Evolutionary conservation across 2,888 invertebrate genomes (phyloP).

Genomic region (Erpobdella octoculata): DNA sequence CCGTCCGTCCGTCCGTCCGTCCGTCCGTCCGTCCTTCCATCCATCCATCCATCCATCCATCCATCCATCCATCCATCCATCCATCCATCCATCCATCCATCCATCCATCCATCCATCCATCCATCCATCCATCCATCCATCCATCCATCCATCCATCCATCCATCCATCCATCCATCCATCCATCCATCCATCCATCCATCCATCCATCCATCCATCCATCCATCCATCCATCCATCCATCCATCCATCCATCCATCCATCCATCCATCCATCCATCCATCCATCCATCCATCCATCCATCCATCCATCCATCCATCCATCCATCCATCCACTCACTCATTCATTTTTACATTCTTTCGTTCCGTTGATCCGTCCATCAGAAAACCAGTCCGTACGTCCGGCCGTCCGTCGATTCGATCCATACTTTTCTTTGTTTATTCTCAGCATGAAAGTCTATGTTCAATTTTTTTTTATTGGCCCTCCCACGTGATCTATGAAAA

Average conservation of each 20-base stretch:
- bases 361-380: background rate
- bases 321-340: background rate
- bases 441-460: background rate
- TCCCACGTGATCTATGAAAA: background rate
- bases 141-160: background rate
- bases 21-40: background rate
- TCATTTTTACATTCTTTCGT: background rate
- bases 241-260: background rate
- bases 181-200: slow-evolving; percentile 8
- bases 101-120: background rate
- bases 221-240: background rate
- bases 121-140: background rate
- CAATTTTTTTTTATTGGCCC: background rate
- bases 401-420: background rate
- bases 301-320: background rate
- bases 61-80: background rate
- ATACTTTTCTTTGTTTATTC: background rate
- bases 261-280: background rate
- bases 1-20: background rate
- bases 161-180: background rate
- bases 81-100: background rate
- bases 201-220: background rate
- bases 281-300: background rate
- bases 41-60: background rate
- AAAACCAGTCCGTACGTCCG: background rate